Evolutionary conservation across 2,888 invertebrate genomes (phyloP).

Genomic region (Lordiphosa andalusiaca): DNA sequence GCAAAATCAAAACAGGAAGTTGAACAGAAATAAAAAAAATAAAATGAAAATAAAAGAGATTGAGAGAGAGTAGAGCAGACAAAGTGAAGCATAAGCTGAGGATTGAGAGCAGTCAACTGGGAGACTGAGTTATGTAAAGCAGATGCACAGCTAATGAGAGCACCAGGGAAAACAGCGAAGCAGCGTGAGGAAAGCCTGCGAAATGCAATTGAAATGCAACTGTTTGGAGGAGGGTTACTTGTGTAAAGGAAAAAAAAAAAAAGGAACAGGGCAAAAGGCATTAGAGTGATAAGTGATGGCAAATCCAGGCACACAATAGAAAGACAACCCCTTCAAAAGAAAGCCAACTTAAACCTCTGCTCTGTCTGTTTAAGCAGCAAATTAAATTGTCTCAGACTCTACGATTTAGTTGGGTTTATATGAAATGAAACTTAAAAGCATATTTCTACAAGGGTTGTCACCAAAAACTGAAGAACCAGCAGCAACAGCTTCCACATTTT

Average conservation of each 20-base stretch:
- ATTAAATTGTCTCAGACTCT: too few species aligned
- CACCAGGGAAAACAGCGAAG: slow-evolving; percentile 16
- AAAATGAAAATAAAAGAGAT: too few species aligned
- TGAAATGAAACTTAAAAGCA: too few species aligned
- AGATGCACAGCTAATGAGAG: slow-evolving; percentile 59
- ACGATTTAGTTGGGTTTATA: too few species aligned
- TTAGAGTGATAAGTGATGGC: slow-evolving; percentile 13
- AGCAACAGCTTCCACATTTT: slow-evolving; percentile 20
- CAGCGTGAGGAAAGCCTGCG: slow-evolving; percentile 14
- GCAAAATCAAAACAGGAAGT: slow-evolving; percentile 8
- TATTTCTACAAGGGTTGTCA: too few species aligned
- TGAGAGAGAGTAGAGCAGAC: slow-evolving; percentile 51
- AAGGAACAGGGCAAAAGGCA: slow-evolving; percentile 21
- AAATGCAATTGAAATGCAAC: slow-evolving; percentile 38
- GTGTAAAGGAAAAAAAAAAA: neutral
- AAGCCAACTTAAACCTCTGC: too few species aligned
- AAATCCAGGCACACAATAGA: neutral
- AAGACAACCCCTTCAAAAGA: too few species aligned
- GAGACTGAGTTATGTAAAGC: slow-evolving; percentile 32
- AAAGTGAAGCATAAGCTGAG: slow-evolving; percentile 53
- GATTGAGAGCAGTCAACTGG: slow-evolving; percentile 46
- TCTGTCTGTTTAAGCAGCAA: too few species aligned
- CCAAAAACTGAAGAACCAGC: slow-evolving; percentile 1
- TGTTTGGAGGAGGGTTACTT: slow-evolving; percentile 23
- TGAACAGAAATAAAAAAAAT: neutral